phyloP scores from a whole-genome alignment of 2,888 invertebrate species.

The Epinotia brunnichana region DNA sequence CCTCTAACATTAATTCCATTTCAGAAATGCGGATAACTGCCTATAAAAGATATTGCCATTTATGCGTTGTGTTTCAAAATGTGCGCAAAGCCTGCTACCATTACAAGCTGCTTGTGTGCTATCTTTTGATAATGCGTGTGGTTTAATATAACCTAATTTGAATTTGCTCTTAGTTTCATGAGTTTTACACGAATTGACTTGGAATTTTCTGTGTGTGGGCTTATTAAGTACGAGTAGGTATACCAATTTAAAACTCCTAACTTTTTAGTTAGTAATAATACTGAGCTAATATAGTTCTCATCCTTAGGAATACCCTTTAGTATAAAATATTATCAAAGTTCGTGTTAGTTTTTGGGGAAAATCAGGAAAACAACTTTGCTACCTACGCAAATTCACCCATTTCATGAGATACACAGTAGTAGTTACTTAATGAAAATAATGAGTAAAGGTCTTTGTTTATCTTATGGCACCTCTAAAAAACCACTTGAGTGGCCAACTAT shows the following conservation, averaged over 20 bases:
- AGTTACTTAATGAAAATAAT: not conserved
- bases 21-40: not conserved
- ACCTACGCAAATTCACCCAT: not conserved
- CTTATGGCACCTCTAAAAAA: too few relatives aligned
- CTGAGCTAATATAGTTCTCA: too few relatives aligned
- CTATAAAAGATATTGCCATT: not conserved
- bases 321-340: too few relatives aligned
- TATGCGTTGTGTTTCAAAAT: not conserved
- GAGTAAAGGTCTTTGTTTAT: too few relatives aligned
- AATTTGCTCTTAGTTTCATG: not conserved
- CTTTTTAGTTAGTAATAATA: too few relatives aligned
- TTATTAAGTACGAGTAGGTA: too few relatives aligned
- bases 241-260: too few relatives aligned
- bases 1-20: not conserved
- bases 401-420: not conserved
- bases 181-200: not conserved
- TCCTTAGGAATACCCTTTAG: too few relatives aligned
- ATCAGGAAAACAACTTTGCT: too few relatives aligned
- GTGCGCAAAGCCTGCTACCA: constrained; percentile 7
- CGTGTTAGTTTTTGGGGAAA: too few relatives aligned
- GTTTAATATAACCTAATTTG: not conserved
- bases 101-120: constrained; percentile 14
- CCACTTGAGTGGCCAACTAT: too few relatives aligned
- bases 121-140: constrained; percentile 16
- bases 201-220: not conserved